Base-by-base conservation (phyloP, 2,797 vertebrate species). In the Gouania willdenowi region DNA sequence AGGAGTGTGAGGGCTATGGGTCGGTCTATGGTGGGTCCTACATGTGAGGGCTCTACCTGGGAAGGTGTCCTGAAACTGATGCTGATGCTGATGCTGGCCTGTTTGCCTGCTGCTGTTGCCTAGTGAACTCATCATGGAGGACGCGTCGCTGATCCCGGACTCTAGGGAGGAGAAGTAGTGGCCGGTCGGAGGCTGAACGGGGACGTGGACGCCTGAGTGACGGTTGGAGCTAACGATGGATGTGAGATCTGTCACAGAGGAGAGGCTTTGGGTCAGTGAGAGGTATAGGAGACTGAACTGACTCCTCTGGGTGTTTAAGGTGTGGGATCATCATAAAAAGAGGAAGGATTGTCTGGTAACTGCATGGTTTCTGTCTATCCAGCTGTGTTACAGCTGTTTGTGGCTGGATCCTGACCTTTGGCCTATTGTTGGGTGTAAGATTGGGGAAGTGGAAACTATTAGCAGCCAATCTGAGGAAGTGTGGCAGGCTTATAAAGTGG, bases 31-130 rank as follows among this genome's bases (percentile, higher is more conserved):
- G 6, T n/a, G 18, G n/a, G 48, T 41, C 71, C 67, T 71, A 48
- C 27, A 46, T 41, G 49, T 41, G 47, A 42, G 21, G 53, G 19
- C 4, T 33, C 77, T 94, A 98, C 95, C 95, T 97, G 96, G 96
- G 88, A 98, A 98, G 72, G 94, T 93, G 88, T 98, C 96, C 86
- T 98, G 96, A 91, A 97, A 98, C 82, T 95, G 95, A 91, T 97
- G 95, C 86, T 98, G 96, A 91, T 97, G 98, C 82, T 95, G 95
- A 91, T 97, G 95, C 87, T 94, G 96, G 73, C 93, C 92, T 89
- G 95, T 91, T 68, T 88, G 93, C 74, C 95, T 93, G 75, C 90
- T 86, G 86, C 86, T 91, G 70, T 90, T 87, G 87, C 90, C 92
- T 91, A 98, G 88, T 59, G 94, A 91, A 67, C 88, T 91, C 91